Percentiles rank a stretch among this genome's conserved stretches.
Evolutionary conservation across 2,888 invertebrate species (phyloP).

Genomic region (Lamellibrachia satsuma): DNA sequence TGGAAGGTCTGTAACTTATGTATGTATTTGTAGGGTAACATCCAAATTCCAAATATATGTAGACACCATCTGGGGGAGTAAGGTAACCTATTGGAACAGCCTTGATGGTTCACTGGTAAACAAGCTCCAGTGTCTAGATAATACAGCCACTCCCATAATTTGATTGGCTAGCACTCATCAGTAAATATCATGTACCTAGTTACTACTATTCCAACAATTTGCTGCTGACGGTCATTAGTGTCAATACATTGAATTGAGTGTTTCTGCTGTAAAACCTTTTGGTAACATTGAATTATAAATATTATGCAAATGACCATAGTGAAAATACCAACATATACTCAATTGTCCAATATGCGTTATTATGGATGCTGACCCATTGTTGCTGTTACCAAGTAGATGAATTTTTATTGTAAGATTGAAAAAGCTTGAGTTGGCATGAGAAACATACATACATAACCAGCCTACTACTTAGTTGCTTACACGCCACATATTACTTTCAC

Average conservation of each 20-base stretch:
- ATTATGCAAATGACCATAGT: not conserved
- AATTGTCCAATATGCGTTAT: not conserved
- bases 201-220: not conserved
- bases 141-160: not conserved
- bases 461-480: not conserved
- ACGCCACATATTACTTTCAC: not conserved
- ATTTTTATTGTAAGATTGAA: not conserved
- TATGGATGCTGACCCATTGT: too few species aligned
- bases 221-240: not conserved
- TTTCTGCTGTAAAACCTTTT: not conserved
- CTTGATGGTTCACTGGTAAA: not conserved
- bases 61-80: not conserved
- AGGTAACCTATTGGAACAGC: not conserved
- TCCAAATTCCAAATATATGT: not conserved
- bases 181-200: not conserved
- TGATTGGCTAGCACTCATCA: not conserved
- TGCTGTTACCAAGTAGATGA: too few species aligned
- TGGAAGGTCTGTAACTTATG: too few species aligned
- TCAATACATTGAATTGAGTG: not conserved
- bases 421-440: not conserved
- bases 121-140: too few species aligned
- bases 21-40: too few species aligned
- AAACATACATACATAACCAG: not conserved
- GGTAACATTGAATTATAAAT: not conserved
- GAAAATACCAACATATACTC: not conserved